Evolutionary conservation across 2,888 invertebrate species (phyloP).

Genomic region (Venustoraphidia nigricollis): DNA sequence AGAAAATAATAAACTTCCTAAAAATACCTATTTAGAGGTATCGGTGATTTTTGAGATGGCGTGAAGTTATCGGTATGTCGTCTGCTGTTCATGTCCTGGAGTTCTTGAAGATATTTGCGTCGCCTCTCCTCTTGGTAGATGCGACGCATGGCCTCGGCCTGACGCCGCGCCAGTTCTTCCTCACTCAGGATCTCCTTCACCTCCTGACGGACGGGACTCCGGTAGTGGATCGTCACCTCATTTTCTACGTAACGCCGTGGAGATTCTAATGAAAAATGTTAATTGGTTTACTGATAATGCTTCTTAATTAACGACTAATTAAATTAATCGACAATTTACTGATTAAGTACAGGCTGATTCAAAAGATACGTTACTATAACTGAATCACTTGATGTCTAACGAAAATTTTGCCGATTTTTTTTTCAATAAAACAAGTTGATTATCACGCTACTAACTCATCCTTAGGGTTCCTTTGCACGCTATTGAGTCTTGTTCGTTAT

Average conservation of each 20-base stretch:
- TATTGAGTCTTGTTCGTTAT: no score
- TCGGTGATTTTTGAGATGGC: conserved; percentile 84
- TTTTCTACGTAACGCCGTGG: conserved; percentile 81
- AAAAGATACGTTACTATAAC: no score
- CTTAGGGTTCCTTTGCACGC: no score
- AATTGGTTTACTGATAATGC: no score
- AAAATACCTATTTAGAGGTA: conserved; percentile 58
- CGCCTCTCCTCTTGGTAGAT: conserved; percentile 79
- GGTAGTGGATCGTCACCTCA: conserved; percentile 88
- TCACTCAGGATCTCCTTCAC: conserved; percentile 76
- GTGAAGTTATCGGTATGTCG: conserved; percentile 90
- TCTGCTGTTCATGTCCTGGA: conserved; percentile 86
- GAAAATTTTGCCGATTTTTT: no score
- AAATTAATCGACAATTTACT: no score
- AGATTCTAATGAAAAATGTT: conserved; percentile 42
- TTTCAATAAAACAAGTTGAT: no score
- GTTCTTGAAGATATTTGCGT: conserved; percentile 82
- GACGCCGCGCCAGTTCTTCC: conserved; percentile 72
- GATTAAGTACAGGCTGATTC: no score
- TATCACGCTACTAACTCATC: no score
- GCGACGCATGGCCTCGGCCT: conserved; percentile 81
- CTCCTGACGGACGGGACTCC: conserved; percentile 75
- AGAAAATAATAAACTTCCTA: neutral
- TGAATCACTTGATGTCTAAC: no score
- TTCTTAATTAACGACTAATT: no score